phyloP scores from a whole-genome alignment of 1,140 invertebrate genomes.

The Heliconius hewitsoni region DNA sequence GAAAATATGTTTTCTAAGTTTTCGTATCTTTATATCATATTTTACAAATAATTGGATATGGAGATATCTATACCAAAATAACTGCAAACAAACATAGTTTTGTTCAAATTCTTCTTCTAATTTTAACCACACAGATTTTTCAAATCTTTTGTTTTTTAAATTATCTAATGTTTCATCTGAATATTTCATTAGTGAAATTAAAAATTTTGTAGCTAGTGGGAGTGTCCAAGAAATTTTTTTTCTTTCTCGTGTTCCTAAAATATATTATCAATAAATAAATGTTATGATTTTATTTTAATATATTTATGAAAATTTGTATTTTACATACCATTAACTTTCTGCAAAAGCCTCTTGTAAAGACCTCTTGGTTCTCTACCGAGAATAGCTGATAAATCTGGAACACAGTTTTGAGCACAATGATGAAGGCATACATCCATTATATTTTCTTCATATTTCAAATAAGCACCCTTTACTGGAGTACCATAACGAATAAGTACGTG shows the following conservation, averaged over 20 bases:
- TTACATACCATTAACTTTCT: constrained; percentile 50
- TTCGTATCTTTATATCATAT: constrained; percentile 53
- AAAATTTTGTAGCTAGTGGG: constrained; percentile 54
- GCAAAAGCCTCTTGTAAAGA: constrained; percentile 56
- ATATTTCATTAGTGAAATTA: constrained; percentile 54
- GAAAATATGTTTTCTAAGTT: constrained; percentile 51
- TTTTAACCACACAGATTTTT: constrained; percentile 57
- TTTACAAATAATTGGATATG: constrained; percentile 66
- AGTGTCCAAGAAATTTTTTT: constrained; percentile 60
- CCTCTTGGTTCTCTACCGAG: constrained; percentile 62
- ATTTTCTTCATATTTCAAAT: constrained; percentile 57
- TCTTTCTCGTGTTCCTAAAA: constrained; percentile 52
- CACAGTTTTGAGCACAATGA: constrained; percentile 51
- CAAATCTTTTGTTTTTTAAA: constrained; percentile 58
- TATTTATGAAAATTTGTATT: neutral
- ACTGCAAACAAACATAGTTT: constrained; percentile 49
- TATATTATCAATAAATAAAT: constrained; percentile 1
- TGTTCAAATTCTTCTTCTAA: constrained; percentile 59
- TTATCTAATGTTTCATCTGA: constrained; percentile 52
- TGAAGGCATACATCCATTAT: constrained; percentile 62
- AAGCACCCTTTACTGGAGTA: constrained; percentile 47
- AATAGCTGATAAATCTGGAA: constrained; percentile 52
- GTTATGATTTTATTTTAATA: constrained; percentile 5
- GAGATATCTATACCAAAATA: constrained; percentile 56
- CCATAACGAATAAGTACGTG: constrained; percentile 53